Base-by-base conservation (phyloP, 2,113 vertebrate genomes). In the Rhegmatorhina hoffmannsi region DNA sequence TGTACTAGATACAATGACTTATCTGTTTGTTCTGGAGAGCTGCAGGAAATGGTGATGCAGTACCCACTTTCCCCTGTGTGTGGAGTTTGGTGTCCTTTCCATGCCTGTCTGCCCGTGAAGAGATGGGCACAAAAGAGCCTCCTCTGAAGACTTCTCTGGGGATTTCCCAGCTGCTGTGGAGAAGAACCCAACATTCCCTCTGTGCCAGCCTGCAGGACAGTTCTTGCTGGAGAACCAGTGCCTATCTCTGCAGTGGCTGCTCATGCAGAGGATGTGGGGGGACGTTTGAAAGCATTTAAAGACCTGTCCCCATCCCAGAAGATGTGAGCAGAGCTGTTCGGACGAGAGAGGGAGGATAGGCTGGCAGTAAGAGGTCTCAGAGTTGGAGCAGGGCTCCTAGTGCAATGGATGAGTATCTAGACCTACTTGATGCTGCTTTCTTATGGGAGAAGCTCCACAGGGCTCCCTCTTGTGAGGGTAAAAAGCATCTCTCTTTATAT, bases 181-280 rank as follows among this genome's bases (percentile, higher is more conserved):
- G 49, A 90, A 78, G 60, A 76, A 73, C 24, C 14, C 0, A 0
- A 13, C 0, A 0, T 33, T 44, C 18, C 60, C 60, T 64, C 34
- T 33, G 10, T 79, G 33, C 26, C 19, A 10, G 43, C 34, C 58
- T 86, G 31, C n/a, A 60, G 59, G 17, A 66, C 50, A 50, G 19
- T 72, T 50, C 31, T 70, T 4, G 1, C 13, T 1, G 3, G 47
- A 67, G 43, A 84, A 47, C 1, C 7, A 84, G 1, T 59, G 50
- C 29, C 20, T 77, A 6, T 55, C 18, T 82, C 68, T 80, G 68
- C 76, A 85, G 43, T 6, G 26, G 28, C 59, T 86, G 77, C 55
- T 77, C 34, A 43, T 67, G 64, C 56, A 68, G 26, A 82, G 56
- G 33, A 52, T 53, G 6, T 28, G 14, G 18, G 14, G 24, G 8